Base-by-base conservation (phyloP, 2,888 invertebrate genomes). In the Parthenolecanium corni region DNA sequence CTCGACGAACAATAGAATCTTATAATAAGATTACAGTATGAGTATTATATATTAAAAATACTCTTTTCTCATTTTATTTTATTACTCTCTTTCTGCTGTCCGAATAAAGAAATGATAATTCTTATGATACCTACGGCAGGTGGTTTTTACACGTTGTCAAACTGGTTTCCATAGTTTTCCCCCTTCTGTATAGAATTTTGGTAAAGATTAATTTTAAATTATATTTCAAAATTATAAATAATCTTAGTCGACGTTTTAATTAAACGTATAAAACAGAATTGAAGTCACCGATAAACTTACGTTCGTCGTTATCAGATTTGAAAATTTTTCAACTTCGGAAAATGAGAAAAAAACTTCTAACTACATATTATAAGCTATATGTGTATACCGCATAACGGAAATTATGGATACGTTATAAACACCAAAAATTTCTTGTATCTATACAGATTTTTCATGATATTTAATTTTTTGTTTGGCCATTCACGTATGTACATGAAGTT, bases 1-100 rank as follows among this genome's bases (percentile, higher is more conserved):
- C 58, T 58, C 58, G 58, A 44, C 49, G 58, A 58, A 58, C 58
- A 58, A 58, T 58, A 58, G 58, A 58, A 58, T 58, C 49, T 31
- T 58, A 52, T 52, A 62, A 62, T 62, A 52, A 62, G 62, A 49
- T 52, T 62, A 52, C 38, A 42, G 52, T 24, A 31, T 31, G 31
- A 31, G 31, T 31, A 31, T 62, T 52, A 23, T 16, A 44, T 40
- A 56, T 57, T n/a, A n/a, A n/a, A 49, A 54, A 49, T 64, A 23
- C 40, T 31, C 38, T 36, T 49, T 5, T 40, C 23, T 64, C 38
- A 16, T 54, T 46, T 54, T 25, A 40, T 24, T 20, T 62, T 51
- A 2, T 40, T 62, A 21, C 44, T 36, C 23, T 49, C 47, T 38
- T 25, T 11, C 14, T 38, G 31, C 40, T 38, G 38, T 44, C 46